A percentile compares a stretch with the other conserved stretches of the same genome.
These are phyloP conservation scores for Chrysolina oricalcia DNA, from an alignment of 2,888 invertebrate species.

Conservation along the genomic window DNA sequence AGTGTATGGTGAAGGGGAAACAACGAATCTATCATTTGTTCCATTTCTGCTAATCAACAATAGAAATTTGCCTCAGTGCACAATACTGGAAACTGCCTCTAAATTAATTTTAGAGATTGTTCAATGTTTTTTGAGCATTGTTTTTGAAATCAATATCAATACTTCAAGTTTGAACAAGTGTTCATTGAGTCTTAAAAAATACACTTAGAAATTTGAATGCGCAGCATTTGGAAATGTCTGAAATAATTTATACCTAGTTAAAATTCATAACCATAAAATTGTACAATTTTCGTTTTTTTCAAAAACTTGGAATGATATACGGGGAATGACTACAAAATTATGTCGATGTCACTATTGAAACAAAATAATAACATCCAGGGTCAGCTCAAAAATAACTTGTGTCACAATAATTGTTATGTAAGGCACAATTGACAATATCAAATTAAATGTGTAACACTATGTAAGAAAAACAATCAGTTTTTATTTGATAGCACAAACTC, in stretches of 20 bases:
- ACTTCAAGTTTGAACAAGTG: background rate
- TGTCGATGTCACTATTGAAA: background rate
- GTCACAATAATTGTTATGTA: background rate
- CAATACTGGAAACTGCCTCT: background rate
- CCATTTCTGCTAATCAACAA: no score
- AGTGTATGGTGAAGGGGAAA: no score
- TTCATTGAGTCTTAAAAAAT: background rate
- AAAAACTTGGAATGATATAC: background rate
- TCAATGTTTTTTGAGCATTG: background rate
- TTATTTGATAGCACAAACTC: no score
- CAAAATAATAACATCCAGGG: background rate
- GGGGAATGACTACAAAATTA: background rate
- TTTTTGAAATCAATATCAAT: background rate
- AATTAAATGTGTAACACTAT: no score
- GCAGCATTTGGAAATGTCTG: background rate
- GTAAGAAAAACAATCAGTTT: no score
- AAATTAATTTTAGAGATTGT: background rate
- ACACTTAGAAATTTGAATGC: background rate
- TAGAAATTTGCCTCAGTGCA: background rate
- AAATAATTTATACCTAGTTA: background rate
- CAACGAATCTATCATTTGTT: no score
- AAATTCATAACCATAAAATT: background rate
- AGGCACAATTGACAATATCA: background rate
- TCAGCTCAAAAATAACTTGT: background rate
- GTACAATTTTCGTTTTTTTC: background rate